Conservation (phyloP, 2,113 vertebrate genomes). For the Numida meleagris region DNA sequence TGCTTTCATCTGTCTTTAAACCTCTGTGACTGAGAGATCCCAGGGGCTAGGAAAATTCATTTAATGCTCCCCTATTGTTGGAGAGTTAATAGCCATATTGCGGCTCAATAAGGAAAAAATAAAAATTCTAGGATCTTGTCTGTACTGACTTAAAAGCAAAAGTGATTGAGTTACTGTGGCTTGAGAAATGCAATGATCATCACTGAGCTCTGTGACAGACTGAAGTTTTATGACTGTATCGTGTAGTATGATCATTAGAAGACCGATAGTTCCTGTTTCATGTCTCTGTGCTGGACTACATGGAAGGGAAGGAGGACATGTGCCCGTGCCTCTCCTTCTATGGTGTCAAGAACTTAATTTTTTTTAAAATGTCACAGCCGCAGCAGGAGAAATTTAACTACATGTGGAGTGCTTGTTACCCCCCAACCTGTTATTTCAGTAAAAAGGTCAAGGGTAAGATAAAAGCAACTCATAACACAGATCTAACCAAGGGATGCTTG, state of each 20-base stretch:
- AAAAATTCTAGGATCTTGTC: neutral
- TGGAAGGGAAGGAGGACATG: neutral
- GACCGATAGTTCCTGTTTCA: neutral
- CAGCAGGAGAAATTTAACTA: neutral
- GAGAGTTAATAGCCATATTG: neutral
- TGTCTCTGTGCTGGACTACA: neutral
- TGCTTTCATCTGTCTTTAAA: conserved; percentile 16
- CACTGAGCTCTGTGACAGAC: neutral
- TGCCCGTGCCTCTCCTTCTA: neutral
- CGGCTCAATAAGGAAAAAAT: neutral
- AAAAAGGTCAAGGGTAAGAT: neutral
- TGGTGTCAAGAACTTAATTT: neutral
- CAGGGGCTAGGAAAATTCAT: neutral
- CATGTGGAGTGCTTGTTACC: neutral
- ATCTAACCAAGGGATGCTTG: neutral
- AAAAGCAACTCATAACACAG: neutral
- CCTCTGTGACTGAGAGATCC: neutral
- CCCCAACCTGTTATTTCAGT: neutral
- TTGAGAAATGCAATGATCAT: neutral
- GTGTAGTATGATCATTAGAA: neutral
- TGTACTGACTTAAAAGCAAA: neutral
- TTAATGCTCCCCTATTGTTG: neutral
- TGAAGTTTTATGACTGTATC: neutral
- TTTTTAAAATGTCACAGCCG: neutral
- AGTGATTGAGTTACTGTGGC: neutral